phyloP scores from a whole-genome alignment of 2,113 vertebrate genomes.

The Anarrhichthys ocellatus region DNA sequence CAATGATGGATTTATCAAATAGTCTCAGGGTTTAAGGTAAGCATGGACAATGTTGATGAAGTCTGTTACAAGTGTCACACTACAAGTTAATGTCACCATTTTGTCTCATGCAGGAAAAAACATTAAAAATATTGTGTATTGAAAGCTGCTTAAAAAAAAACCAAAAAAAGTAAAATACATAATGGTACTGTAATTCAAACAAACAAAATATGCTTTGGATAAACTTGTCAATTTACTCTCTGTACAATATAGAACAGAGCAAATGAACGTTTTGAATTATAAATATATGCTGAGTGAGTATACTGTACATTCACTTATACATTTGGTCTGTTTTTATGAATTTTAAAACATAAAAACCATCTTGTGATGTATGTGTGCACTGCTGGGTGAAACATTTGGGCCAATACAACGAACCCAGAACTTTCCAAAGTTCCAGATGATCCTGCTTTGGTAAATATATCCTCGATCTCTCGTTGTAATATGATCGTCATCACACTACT shows the following conservation, averaged over 20 bases:
- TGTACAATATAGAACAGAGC: background rate
- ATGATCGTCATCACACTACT: background rate
- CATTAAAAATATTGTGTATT: background rate
- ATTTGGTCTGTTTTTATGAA: background rate
- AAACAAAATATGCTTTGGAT: background rate
- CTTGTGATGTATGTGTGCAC: background rate
- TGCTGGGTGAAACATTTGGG: background rate
- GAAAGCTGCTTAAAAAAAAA: background rate
- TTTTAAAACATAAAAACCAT: background rate
- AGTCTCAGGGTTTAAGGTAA: constrained; percentile 48
- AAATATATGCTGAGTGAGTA: background rate
- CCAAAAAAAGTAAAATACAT: background rate
- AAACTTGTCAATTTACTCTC: background rate
- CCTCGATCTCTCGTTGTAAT: background rate
- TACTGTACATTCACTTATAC: background rate
- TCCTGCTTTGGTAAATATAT: background rate
- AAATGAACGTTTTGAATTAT: background rate
- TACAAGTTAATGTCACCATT: constrained; percentile 4
- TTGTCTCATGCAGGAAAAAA: background rate
- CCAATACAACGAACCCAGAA: background rate
- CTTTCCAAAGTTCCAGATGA: background rate
- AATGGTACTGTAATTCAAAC: background rate
- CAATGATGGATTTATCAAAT: background rate
- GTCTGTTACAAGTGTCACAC: background rate
- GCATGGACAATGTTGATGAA: background rate